Base-by-base conservation (phyloP, 2,797 vertebrate genomes). In the Prunella strophiata region DNA sequence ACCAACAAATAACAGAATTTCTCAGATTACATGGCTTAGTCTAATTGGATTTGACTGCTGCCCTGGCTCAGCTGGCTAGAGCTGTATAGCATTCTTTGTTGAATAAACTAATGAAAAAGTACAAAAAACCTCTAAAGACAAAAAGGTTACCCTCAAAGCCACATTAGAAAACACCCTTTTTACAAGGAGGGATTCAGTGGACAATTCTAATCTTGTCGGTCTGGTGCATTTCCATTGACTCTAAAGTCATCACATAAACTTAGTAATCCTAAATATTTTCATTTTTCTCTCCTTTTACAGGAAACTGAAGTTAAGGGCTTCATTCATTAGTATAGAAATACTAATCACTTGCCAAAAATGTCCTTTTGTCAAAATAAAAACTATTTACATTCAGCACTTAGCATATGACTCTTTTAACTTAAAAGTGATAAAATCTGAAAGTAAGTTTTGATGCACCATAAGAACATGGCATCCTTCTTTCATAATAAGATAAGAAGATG, bases 41-140 rank as follows among this genome's bases (percentile, higher is more conserved):
- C 36, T 77, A 85, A 85, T 48, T 89, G 89, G 65, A 87, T 74
- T 85, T 91, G 86, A 94, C 68, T 71, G 93, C 17, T 73, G 47
- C 52, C 45, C 83, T 34, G 48, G 48, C 66, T 20, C 59, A 75
- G 59, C 51, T 90, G 87, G 77, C 61, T 71, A 29, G 20, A 25
- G 34, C 57, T 91, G 36, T 36, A 63, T 13, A 77, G 50, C 13
- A 43, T 42, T 71, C 72, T 85, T 94, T 81, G 42, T 55, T 59
- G 43, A 85, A 57, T 65, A 87, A 95, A 76, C 19, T 26, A 80
- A 68, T 0, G 4, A 90, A 71, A 23, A 68, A 52, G 48, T 57
- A 65, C 30, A 42, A 82, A 82, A 86, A 55, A 0, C 3, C 36
- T 51, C 65, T 58, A 45, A 58, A 68, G 50, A 89, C 42, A 92